Evolutionary conservation across 1,140 invertebrate species (phyloP).

Genomic region (Eubasilissa regina): DNA sequence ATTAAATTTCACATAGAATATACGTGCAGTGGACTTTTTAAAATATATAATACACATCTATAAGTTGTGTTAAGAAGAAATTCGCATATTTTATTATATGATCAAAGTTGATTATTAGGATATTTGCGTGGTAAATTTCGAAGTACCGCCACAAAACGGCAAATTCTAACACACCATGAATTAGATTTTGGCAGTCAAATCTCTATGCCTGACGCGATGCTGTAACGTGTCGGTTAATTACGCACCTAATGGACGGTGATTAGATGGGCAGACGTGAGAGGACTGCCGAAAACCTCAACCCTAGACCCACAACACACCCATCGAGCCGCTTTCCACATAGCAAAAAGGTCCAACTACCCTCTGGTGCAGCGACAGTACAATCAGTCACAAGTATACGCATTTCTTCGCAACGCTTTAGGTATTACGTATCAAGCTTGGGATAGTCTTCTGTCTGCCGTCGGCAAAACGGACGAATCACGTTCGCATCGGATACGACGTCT

Average conservation of each 20-base stretch:
- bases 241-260: slow-evolving; percentile 53
- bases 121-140: too few species aligned
- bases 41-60: too few species aligned
- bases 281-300: slow-evolving; percentile 31
- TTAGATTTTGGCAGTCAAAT: slow-evolving; percentile 36
- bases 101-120: too few species aligned
- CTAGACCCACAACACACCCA: neutral
- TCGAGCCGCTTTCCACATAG: neutral
- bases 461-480: slow-evolving; percentile 11
- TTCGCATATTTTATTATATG: too few species aligned
- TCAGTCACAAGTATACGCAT: too few species aligned
- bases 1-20: too few species aligned
- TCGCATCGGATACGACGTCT: neutral
- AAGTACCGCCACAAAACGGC: neutral
- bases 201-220: slow-evolving; percentile 43
- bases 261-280: slow-evolving; percentile 49
- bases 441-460: neutral
- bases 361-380: too few species aligned
- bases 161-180: neutral
- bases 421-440: too few species aligned
- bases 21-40: too few species aligned
- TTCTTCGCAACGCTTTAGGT: too few species aligned
- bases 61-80: too few species aligned
- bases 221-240: slow-evolving; percentile 52
- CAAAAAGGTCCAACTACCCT: neutral